These are phyloP conservation scores for Halisarca cf. caerulea DNA, from an alignment of 37 sponge, comb jelly and placozoan species.

Conservation along the genomic window DNA sequence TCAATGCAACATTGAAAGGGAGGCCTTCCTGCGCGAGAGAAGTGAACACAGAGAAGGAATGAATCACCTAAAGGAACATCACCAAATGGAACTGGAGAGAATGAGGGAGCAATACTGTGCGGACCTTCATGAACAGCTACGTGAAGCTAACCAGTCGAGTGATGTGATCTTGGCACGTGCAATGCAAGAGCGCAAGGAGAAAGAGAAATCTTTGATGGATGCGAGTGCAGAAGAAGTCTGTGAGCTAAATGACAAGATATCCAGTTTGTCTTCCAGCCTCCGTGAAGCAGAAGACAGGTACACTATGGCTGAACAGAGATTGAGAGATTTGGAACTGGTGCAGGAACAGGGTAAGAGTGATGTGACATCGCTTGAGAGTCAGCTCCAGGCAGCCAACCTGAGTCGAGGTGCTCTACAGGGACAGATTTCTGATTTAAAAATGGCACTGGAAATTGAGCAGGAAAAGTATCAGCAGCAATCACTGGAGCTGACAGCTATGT, in stretches of 20 bases:
- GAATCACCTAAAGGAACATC: conserved; percentile 1
- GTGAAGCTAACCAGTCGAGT: background rate
- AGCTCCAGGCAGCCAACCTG: conserved; percentile 17
- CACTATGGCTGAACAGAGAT: conserved; percentile 52
- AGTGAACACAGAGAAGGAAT: background rate
- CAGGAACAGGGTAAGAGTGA: conserved; percentile 31
- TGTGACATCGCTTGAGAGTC: background rate
- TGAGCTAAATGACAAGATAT: conserved; percentile 41
- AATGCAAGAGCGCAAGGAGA: conserved; percentile 33
- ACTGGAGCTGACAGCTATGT: conserved; percentile 45
- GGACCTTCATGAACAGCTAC: background rate
- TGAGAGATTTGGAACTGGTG: conserved; percentile 28
- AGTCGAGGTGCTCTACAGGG: conserved; percentile 19
- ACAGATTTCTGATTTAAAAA: background rate
- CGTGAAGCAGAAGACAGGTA: conserved; percentile 54
- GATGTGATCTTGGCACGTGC: conserved; percentile 3
- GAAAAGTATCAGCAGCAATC: conserved; percentile 55
- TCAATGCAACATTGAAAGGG: conserved; percentile 34
- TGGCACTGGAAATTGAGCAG: conserved; percentile 35
- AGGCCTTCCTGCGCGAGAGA: background rate
- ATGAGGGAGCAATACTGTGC: background rate
- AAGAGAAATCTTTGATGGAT: background rate
- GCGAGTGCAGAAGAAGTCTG: conserved; percentile 23
- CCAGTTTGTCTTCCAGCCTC: conserved; percentile 48
- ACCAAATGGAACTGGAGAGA: conserved; percentile 13